Evolutionary conservation across 2,113 vertebrate genomes (phyloP), one percentile per base, ranked within the genome.

Genomic region (Aphelocoma coerulescens): DNA sequence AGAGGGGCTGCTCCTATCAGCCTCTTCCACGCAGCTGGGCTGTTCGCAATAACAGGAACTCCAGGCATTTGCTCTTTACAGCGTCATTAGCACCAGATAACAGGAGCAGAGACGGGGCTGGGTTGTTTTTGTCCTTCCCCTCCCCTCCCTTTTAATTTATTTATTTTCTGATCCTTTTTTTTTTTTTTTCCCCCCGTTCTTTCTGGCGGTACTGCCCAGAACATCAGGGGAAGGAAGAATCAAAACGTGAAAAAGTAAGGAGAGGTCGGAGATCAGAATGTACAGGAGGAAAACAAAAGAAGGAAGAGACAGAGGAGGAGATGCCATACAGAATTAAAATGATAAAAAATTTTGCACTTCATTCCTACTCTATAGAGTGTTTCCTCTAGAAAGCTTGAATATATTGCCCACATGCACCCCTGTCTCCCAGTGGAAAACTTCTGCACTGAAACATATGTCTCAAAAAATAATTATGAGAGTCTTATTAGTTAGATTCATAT

Each of bases 81-180:
- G 61, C 48, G 65, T 67, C 88, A 75, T 81, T 59, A 95, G 28
- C 90, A 65, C 75, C 72, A 86, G 88, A 57, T 85, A 97, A 93
- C 35, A 77, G 62, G 14, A 76, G 24, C 30, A 59, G 49, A 63
- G 59, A 2, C 10, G 22, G 28, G 30, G 15, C 9, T 72, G 71
- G 30, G 28, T 17, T 83, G 54, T 2, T 28, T 28, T 52, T 13
- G 7, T 18, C 4, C 13, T 43, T 35, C 12, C 24, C 20, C 5
- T 3, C 51, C 27, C 32, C 35, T 6, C 16, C 4, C 1, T 6
- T 10, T 28, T 23, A 5, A 10, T 7, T 51, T 23, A 10, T 23
- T 37, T 32, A 10, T 21, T 23, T 41, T 4, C 41, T 43, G 41
- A 16, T 43, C 11, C 13, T 32, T 6, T 8, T 37, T 23, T 11